Base-by-base conservation (phyloP, 2,888 invertebrate genomes). In the Drosophila lacicola region DNA sequence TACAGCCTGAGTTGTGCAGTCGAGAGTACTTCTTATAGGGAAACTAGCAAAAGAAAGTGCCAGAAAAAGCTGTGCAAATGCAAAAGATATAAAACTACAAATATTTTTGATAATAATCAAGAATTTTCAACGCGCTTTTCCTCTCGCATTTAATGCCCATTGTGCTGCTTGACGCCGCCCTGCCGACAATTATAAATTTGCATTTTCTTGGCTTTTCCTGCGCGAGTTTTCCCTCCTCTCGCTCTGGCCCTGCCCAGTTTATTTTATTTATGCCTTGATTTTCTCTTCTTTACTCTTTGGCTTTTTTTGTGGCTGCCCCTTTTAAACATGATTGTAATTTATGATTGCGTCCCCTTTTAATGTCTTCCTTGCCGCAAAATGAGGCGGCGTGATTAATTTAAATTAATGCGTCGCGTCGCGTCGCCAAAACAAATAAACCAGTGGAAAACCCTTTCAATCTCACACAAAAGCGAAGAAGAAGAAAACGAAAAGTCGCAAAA, bases 301-400 rank as follows among this genome's bases (percentile, higher is more conserved):
- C 4, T 3, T 8, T 34, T n/a, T 13, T 10, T 5, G 13, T 19
- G 0, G 0, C 9, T 6, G 1, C 33, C 3, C 6, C 44, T 5
- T 25, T 29, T 29, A 17, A 11, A 33, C 50, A 47, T 53, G 39
- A 47, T 57, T 77, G 57, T 66, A 78, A 70, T 78, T 77, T 77
- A 70, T 70, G 70, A 61, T 41, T 66, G 57, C 39, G 36, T 42
- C 42, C 50, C 62, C 42, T 69, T 66, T 74, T 29, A 67, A 67
- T 54, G 68, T 78, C 63, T 49, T 55, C 10, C 56, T 58, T 53
- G 57, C 58, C 58, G 33, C 70, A 71, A 56, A 60, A 65, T 51
- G 68, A 61, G 46, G 56, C 60, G 61, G 41, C 42, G 67, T 68
- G 76, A 80, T 76, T 79, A 80, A 80, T 73, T 80, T 73, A 54